Evolutionary conservation across 2,888 invertebrate genomes (phyloP).

Genomic region (Aspidiotus destructor): DNA sequence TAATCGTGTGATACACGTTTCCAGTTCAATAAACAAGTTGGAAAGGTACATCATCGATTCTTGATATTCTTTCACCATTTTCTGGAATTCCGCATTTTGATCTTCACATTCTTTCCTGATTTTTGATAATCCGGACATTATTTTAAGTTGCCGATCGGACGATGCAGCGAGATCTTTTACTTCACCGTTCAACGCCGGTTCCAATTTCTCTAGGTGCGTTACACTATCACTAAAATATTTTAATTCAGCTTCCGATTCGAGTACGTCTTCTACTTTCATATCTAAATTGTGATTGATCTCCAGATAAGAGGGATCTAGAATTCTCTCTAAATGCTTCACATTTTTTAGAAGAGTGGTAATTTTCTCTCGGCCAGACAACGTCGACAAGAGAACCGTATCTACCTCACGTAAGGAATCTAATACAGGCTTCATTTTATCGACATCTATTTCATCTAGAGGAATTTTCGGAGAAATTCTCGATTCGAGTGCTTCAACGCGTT

Average conservation of each 20-base stretch:
- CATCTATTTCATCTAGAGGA: neutral
- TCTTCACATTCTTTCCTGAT: conserved; percentile 17
- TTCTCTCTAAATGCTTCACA: conserved; percentile 11
- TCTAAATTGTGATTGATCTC: neutral
- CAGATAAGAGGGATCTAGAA: conserved; percentile 25
- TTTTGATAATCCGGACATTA: conserved; percentile 3
- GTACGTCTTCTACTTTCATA: conserved; percentile 12
- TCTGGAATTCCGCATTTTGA: conserved; percentile 11
- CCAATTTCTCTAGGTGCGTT: conserved; percentile 1
- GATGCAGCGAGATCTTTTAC: neutral
- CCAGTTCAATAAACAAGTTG: conserved; percentile 4
- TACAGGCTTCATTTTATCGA: conserved; percentile 19
- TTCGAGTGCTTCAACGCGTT: conserved; percentile 3
- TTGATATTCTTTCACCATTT: conserved; percentile 5
- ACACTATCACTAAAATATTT: neutral
- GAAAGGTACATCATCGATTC: conserved; percentile 6
- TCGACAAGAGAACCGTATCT: conserved; percentile 26
- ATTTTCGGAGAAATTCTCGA: neutral
- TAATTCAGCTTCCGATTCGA: conserved; percentile 5
- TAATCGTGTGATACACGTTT: conserved; percentile 5
- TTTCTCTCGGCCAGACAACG: conserved; percentile 17
- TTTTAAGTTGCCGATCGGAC: conserved; percentile 8
- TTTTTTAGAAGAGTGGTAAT: conserved; percentile 24
- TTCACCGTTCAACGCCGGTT: neutral
- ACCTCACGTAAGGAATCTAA: conserved; percentile 20